Evolutionary conservation across 2,113 vertebrate species (phyloP).

Genomic region (Hyperoodon ampullatus): DNA sequence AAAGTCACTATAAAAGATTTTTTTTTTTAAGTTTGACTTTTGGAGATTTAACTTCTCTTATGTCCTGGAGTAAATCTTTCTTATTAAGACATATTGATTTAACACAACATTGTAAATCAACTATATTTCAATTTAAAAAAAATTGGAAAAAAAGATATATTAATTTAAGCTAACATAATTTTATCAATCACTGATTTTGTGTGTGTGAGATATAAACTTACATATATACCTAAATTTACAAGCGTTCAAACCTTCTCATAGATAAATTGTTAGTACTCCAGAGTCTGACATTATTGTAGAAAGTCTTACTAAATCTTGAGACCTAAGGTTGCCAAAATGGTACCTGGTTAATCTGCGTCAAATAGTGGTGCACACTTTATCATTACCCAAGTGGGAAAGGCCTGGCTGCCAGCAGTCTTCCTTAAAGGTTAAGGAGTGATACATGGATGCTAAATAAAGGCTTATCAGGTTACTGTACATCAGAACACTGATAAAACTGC

Average conservation of each 20-base stretch:
- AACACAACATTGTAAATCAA: neutral
- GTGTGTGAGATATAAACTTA: neutral
- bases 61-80: neutral
- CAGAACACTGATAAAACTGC: slow-evolving; percentile 80
- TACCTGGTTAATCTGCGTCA: slow-evolving; percentile 63
- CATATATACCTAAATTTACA: slow-evolving; percentile 34
- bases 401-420: neutral
- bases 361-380: slow-evolving; percentile 45
- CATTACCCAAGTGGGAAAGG: slow-evolving; percentile 56
- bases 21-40: neutral
- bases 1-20: neutral
- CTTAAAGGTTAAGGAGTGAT: slow-evolving; percentile 75
- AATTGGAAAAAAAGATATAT: neutral
- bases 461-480: slow-evolving; percentile 81
- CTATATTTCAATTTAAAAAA: neutral
- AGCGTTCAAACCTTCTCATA: slow-evolving; percentile 61
- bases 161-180: neutral
- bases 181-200: neutral
- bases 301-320: slow-evolving; percentile 53
- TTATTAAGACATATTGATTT: neutral
- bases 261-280: slow-evolving; percentile 61
- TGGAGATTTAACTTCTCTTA: neutral
- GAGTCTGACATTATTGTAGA: slow-evolving; percentile 37
- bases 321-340: slow-evolving; percentile 37
- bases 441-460: slow-evolving; percentile 81